Percentiles rank a stretch among this genome's conserved stretches.
Evolutionary conservation across 2,797 vertebrate genomes (phyloP).

Genomic region (Apogon hyalosoma): DNA sequence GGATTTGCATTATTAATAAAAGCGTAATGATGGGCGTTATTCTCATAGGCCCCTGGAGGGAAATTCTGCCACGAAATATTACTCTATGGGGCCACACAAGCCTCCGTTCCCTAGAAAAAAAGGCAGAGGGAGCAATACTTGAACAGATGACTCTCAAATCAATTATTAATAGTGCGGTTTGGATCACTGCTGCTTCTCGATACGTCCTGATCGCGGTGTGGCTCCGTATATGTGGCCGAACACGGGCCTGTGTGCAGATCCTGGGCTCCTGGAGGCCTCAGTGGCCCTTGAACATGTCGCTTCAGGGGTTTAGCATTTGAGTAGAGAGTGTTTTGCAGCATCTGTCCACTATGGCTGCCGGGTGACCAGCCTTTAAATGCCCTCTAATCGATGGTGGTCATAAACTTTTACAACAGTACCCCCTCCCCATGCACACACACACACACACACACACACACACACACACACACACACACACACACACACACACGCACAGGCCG

Average conservation of each 20-base stretch:
- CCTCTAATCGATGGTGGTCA: slow-evolving; percentile 89
- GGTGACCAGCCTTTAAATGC: slow-evolving; percentile 71
- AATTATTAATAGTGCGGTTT: slow-evolving; percentile 86
- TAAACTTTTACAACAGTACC: slow-evolving; percentile 89
- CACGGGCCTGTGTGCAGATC: background rate
- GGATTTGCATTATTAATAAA: slow-evolving; percentile 88
- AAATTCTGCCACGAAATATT: slow-evolving; percentile 82
- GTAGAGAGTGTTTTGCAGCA: slow-evolving; percentile 48
- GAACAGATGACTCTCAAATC: slow-evolving; percentile 80
- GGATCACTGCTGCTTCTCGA: slow-evolving; percentile 66
- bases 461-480: slow-evolving; percentile 73
- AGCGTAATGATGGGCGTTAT: slow-evolving; percentile 86
- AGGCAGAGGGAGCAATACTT: slow-evolving; percentile 43
- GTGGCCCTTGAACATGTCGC: slow-evolving; percentile 42
- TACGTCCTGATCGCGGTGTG: slow-evolving; percentile 17
- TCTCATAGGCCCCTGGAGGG: slow-evolving; percentile 87
- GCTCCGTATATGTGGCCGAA: background rate
- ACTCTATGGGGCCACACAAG: slow-evolving; percentile 78
- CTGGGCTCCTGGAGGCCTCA: slow-evolving; percentile 10
- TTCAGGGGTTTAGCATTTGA: slow-evolving; percentile 43
- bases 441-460: slow-evolving; percentile 72
- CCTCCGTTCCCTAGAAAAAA: slow-evolving; percentile 64
- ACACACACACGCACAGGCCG: slow-evolving; percentile 69
- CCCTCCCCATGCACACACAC: slow-evolving; percentile 71
- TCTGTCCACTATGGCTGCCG: slow-evolving; percentile 43